Base-by-base conservation (phyloP, 2,888 invertebrate species). In the Thera obeliscata region DNA sequence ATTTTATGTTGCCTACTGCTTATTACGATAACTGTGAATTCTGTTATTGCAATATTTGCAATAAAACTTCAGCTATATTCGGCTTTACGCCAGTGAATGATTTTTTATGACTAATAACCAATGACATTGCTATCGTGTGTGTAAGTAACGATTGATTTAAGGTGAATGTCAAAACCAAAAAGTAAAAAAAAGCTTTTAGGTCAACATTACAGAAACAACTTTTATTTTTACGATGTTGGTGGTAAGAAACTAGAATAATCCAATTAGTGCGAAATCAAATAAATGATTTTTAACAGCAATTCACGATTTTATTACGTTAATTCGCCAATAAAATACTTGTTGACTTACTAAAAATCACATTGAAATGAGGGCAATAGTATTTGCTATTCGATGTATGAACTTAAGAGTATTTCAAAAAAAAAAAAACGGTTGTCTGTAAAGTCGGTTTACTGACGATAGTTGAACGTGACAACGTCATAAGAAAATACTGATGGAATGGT, bases 321-420 rank as follows among this genome's bases (percentile, higher is more conserved):
- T 70, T 73, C 66, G 63, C 59, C 66, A 68, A 72, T 73, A 75
- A 73, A 73, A 73, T 66, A 69, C 75, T 70, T 71, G 73, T 77
- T 78, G 76, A 74, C 70, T 65, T 76, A 74, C 69, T 61, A 69
- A 73, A 66, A 74, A 71, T 61, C 70, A 70, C 60, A 61, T 66
- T 49, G 70, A 61, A 76, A 70, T 56, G 78, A 77, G 81, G 80
- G 73, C 79, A 64, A 48, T 66, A 67, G 79, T 79, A 75, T 71
- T 80, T 81, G 65, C 62, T 60, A 66, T 63, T 56, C 66, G 64
- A 61, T 74, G 67, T 70, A 66, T 70, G 61, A 70, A 69, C 60
- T 72, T 66, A 64, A 33, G n/a, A 8, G 64, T 71, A 69, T 71
- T 67, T 66, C 50, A 66, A 66, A 71, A n/a, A n/a, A n/a, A n/a